These are phyloP conservation scores for Drosophila kohkoa DNA, from an alignment of 1,140 invertebrate species.

Conservation along the genomic window DNA sequence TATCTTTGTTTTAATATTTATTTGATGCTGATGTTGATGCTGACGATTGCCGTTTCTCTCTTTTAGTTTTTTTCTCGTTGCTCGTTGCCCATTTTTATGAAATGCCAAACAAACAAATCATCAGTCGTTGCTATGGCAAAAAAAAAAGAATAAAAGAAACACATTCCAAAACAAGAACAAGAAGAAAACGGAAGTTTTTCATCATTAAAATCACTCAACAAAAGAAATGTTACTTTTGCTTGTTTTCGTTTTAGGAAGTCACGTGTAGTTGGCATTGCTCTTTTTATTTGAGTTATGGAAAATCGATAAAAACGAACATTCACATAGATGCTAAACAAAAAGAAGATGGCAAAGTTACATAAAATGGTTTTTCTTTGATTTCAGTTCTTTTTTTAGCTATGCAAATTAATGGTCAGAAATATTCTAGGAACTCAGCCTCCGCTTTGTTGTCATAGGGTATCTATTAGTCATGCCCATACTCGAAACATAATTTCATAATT, in stretches of 20 bases:
- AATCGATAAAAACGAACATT: neutral
- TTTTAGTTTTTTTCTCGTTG: neutral
- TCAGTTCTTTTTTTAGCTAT: neutral
- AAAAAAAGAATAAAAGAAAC: constrained; percentile 17
- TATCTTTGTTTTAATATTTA: constrained; percentile 47
- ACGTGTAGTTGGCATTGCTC: neutral
- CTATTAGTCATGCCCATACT: constrained; percentile 8
- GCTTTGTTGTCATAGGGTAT: constrained; percentile 14
- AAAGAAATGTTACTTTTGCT: constrained; percentile 26
- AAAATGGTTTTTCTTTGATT: neutral
- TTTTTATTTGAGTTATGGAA: neutral
- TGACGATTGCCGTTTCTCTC: constrained; percentile 20
- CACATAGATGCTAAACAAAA: neutral
- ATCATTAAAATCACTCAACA: constrained; percentile 62
- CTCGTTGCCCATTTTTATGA: constrained; percentile 8
- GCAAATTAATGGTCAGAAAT: neutral
- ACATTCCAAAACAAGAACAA: constrained; percentile 3
- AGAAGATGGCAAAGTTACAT: neutral
- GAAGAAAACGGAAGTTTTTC: constrained; percentile 63
- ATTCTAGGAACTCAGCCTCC: neutral
- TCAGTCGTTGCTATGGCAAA: constrained; percentile 3
- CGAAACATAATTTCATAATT: constrained; percentile 71
- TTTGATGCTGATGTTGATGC: constrained; percentile 27
- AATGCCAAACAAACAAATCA: constrained; percentile 53
- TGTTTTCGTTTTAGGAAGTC: constrained; percentile 7